A percentile compares a stretch with the other conserved stretches of the same genome.
phyloP scores from a whole-genome alignment of 2,888 invertebrate species.

The Plagiodera versicolora region DNA sequence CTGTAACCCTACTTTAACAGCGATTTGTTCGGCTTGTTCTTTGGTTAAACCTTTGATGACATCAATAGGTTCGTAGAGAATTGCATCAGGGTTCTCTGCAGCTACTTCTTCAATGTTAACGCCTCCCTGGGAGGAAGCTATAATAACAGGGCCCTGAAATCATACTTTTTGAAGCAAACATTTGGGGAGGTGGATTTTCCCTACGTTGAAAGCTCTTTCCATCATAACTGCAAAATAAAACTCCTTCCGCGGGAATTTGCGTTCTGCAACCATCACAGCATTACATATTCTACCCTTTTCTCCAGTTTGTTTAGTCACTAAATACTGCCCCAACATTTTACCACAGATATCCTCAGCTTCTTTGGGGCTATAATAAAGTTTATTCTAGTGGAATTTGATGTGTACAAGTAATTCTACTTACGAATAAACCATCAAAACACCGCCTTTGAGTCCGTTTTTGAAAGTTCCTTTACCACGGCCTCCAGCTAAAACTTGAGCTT shows the following conservation, averaged over 20 bases:
- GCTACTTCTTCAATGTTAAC: conserved; percentile 97
- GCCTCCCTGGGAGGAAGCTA: conserved; percentile 94
- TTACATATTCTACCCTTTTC: conserved; percentile 91
- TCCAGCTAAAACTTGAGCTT: conserved; percentile 91
- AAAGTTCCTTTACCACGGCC: conserved; percentile 92
- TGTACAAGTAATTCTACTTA: conserved; percentile 54
- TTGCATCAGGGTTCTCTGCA: conserved; percentile 87
- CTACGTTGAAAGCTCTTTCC: conserved; percentile 84
- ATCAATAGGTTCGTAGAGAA: conserved; percentile 88
- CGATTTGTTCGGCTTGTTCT: conserved; percentile 73
- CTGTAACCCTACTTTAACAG: conserved; percentile 74
- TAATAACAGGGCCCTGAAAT: conserved; percentile 87
- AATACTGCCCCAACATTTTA: conserved; percentile 88
- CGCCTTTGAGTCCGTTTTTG: conserved; percentile 92
- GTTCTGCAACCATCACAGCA: conserved; percentile 94
- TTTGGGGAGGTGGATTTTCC: too few species aligned
- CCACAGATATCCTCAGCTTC: conserved; percentile 78
- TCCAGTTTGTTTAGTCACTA: conserved; percentile 96
- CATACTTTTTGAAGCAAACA: neutral
- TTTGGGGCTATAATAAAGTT: conserved; percentile 67
- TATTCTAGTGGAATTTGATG: neutral
- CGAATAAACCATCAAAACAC: conserved; percentile 90
- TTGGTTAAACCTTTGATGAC: conserved; percentile 74
- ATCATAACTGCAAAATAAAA: conserved; percentile 98
- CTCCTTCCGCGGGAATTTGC: conserved; percentile 95